These are phyloP conservation scores for Neolamprologus sp. DNA, from an alignment of 2,113 vertebrate genomes.

Conservation along the genomic window DNA sequence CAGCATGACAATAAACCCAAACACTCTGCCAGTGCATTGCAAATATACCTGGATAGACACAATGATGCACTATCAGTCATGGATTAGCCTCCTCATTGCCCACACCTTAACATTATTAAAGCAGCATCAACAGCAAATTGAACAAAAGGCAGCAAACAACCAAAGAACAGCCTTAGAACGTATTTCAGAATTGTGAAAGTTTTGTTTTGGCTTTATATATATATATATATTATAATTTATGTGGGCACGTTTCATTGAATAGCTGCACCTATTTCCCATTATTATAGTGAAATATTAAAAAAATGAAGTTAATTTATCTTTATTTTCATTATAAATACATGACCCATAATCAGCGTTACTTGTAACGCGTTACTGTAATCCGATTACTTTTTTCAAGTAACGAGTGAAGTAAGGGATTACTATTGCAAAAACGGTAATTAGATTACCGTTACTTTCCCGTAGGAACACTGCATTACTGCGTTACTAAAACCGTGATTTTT, in stretches of 20 bases:
- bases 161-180: not conserved
- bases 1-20: not conserved
- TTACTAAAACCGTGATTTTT: no score
- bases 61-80: not conserved
- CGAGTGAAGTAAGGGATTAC: no score
- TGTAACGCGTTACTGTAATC: no score
- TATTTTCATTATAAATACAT: not conserved
- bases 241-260: not conserved
- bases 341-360: not conserved
- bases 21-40: not conserved
- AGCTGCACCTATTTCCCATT: not conserved
- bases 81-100: fast-evolving
- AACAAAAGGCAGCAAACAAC: not conserved
- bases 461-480: no score
- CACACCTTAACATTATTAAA: not conserved
- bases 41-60: not conserved
- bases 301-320: not conserved
- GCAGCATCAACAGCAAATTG: not conserved
- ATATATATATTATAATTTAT: not conserved
- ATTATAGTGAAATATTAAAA: not conserved
- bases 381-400: no score
- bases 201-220: not conserved
- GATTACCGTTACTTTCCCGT: no score
- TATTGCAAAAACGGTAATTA: no score
- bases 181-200: not conserved